Evolutionary conservation across 2,888 invertebrate species (phyloP), one percentile per base, ranked within the genome.

Genomic region (Leucophenga montana): DNA sequence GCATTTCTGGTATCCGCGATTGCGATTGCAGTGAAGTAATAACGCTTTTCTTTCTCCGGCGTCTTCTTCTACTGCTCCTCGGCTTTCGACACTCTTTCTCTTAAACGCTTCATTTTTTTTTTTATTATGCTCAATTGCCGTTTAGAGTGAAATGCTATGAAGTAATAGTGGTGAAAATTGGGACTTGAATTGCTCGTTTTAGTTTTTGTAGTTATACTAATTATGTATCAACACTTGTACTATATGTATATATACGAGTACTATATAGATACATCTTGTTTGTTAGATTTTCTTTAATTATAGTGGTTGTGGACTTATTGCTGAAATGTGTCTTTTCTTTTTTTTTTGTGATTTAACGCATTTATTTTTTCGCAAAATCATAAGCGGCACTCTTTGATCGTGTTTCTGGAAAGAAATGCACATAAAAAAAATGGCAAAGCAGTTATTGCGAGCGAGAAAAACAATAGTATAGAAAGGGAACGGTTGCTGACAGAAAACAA

Each of bases 1-100:
- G 16, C 81, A 83, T 80, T 83, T 82, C 82, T 82, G 80, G 80
- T 83, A 80, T n/a, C n/a, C n/a, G n/a, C n/a, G n/a, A n/a, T 84
- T 64, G 69, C 71, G 69, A 66, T 76, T 77, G 84, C 82, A 80
- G 79, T 85, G 85, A 84, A 85, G 82, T 85, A 85, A 85, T 85
- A 83, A 39, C 9, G 57, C 13, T 14, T 62, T 84, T 79, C 80
- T 80, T 78, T 79, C 73, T 75, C 73, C 68, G 65, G 4, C 8
- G 8, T n/a, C n/a, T n/a, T n/a, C n/a, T n/a, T n/a, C n/a, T n/a
- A n/a, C n/a, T n/a, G n/a, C n/a, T n/a, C n/a, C n/a, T n/a, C n/a
- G n/a, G n/a, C n/a, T n/a, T n/a, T n/a, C 39, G 39, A 71, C 66
- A 22, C 78, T 65, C 80, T 33, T 53, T 50, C 46, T 50, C 11